Base-by-base conservation (phyloP, 2,113 vertebrate genomes). In the Paradoxurus hermaphroditus region DNA sequence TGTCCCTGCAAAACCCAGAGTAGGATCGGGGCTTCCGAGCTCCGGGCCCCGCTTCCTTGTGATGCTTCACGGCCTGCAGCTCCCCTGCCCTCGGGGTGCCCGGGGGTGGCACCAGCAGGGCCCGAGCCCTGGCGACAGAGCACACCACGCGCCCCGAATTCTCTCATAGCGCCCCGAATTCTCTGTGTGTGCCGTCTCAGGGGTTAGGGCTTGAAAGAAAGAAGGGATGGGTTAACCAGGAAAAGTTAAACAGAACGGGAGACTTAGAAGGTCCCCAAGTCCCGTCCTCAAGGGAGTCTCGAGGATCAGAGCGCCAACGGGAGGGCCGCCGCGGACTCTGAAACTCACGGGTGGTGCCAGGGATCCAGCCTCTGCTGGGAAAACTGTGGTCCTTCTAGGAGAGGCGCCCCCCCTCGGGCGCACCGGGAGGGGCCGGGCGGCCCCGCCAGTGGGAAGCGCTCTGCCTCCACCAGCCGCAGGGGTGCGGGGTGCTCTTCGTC, bases 141-240 rank as follows among this genome's bases (percentile, higher is more conserved):
- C 0, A 2, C 16, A 11, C 56, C 18, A 0, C 0, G 10, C 27
- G 29, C 2, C 0, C 21, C 21, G 4, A 19, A 3, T 56, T 34
- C 12, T 14, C 67, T 23, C 5, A 3, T 4, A 13, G 9, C 1
- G 6, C 3, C 9, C 19, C 1, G 3, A 1, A 10, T 18, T 23
- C 27, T 62, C 29, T 53, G 23, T 16, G 1, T 9, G 4, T 4
- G 1, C 63, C 10, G 4, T 13, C 34, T 41, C 41, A 62, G 51
- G 19, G 31, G 5, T 41, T 56, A 62, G 51, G 46, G 11, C 34
- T 46, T 7, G 3, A 36, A 15, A 59, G 7, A 23, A 39, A 68
- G 19, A n/a, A 82, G 29, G 5, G 25, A 27, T 3, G 1, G 2
- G 7, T 46, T 14, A 14, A 34, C 46, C 23, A 44, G 25, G 21